Conservation (phyloP, 2,113 vertebrate species). For the Tretioscincus oriximinensis region DNA sequence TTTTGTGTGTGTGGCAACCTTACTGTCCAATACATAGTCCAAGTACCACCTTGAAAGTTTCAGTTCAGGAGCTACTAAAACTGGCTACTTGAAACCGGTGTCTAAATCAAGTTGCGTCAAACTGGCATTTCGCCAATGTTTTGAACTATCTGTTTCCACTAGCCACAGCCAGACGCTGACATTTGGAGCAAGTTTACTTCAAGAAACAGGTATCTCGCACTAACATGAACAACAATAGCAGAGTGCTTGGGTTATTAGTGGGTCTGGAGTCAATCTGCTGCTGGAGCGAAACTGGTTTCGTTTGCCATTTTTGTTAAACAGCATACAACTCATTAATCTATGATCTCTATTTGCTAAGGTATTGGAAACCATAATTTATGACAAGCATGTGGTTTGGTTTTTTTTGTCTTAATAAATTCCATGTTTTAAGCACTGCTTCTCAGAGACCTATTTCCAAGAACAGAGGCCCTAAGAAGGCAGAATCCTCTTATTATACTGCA, state of each 20-base stretch:
- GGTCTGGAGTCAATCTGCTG: neutral
- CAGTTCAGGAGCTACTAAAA: neutral
- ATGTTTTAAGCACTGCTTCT: neutral
- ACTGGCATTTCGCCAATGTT: no score
- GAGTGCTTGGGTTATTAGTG: neutral
- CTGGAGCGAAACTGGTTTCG: neutral
- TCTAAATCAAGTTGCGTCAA: neutral
- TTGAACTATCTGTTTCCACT: no score
- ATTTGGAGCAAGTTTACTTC: neutral
- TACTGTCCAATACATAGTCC: no score
- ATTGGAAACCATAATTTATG: neutral
- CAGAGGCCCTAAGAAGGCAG: neutral
- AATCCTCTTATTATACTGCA: neutral
- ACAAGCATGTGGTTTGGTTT: no score
- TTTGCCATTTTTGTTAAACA: neutral
- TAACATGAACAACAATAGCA: neutral
- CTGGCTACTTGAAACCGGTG: neutral
- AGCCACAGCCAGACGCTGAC: no score
- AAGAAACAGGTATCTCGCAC: neutral
- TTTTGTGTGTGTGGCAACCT: no score
- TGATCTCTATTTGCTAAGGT: neutral
- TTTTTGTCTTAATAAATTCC: neutral
- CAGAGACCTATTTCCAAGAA: neutral
- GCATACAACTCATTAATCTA: neutral
- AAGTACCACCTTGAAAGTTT: no score